phyloP scores from a whole-genome alignment of 2,888 invertebrate species.

The Dynastes hyllus region DNA sequence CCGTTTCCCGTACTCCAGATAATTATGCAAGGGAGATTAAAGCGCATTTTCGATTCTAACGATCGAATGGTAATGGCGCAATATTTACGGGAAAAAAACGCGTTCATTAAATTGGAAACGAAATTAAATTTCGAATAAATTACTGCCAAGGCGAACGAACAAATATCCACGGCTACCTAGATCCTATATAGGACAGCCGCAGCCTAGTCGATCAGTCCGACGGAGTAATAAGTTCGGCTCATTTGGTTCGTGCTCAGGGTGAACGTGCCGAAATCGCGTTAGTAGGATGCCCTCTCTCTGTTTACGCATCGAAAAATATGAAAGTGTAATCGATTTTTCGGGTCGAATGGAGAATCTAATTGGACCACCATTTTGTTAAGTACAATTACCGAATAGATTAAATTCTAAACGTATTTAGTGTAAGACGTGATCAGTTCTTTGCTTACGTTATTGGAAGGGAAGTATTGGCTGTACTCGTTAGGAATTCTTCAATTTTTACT shows the following conservation, averaged over 20 bases:
- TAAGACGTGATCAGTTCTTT: background rate
- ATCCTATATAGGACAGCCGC: background rate
- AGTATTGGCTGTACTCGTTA: too few species aligned
- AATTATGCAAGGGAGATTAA: slow-evolving; percentile 12
- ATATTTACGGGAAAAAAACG: slow-evolving; percentile 7
- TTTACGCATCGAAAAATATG: slow-evolving; percentile 19
- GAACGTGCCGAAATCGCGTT: slow-evolving; percentile 1
- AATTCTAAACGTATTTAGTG: background rate
- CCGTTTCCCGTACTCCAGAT: background rate
- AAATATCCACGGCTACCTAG: background rate
- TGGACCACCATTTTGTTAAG: background rate
- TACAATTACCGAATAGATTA: slow-evolving; percentile 2
- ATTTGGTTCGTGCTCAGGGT: background rate
- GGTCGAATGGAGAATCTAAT: background rate
- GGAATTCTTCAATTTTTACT: too few species aligned
- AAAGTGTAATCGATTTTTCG: slow-evolving; percentile 1
- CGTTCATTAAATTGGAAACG: slow-evolving; percentile 8
- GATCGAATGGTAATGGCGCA: background rate
- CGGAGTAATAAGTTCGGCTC: slow-evolving; percentile 4
- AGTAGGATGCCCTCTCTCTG: background rate
- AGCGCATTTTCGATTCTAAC: slow-evolving; percentile 2
- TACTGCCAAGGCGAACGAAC: background rate
- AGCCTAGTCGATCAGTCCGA: background rate
- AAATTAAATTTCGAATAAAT: slow-evolving; percentile 22
- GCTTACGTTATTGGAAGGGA: too few species aligned